Conservation (phyloP, 2,888 invertebrate species). For the Tachystola acroxantha region DNA sequence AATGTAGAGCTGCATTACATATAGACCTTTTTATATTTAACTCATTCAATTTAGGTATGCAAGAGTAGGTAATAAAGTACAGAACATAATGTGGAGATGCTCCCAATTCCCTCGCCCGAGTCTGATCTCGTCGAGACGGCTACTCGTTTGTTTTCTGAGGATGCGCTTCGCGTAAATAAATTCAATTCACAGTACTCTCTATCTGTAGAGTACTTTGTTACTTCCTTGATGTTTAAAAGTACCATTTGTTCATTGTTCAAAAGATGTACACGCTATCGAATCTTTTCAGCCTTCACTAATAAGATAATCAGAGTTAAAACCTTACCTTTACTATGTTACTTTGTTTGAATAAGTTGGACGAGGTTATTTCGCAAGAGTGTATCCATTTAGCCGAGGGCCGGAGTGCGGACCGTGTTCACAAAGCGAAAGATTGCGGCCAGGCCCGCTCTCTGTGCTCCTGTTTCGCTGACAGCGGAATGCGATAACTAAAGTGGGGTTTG, state of each 20-base stretch:
- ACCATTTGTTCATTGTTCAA: too few relatives aligned
- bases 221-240: neutral
- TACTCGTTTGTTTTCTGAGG: neutral
- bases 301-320: slow-evolving; percentile 8
- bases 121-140: neutral
- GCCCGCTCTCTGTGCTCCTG: slow-evolving; percentile 54
- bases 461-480: slow-evolving; percentile 64
- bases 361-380: slow-evolving; percentile 73
- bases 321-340: slow-evolving; percentile 6
- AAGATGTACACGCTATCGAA: neutral
- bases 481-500: slow-evolving; percentile 66
- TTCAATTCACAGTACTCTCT: neutral
- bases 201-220: neutral
- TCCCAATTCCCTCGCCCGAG: neutral
- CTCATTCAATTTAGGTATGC: too few relatives aligned
- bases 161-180: neutral
- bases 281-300: slow-evolving; percentile 9
- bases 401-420: slow-evolving; percentile 33
- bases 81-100: neutral
- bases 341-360: slow-evolving; percentile 64
- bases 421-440: slow-evolving; percentile 57
- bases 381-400: slow-evolving; percentile 69
- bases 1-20: too few relatives aligned
- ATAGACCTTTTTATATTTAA: too few relatives aligned
- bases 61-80: too few relatives aligned